Percentiles rank a stretch among this genome's conserved stretches.
These are phyloP conservation scores for Anastrepha obliqua DNA, from an alignment of 1,140 invertebrate genomes.

Conservation along the genomic window DNA sequence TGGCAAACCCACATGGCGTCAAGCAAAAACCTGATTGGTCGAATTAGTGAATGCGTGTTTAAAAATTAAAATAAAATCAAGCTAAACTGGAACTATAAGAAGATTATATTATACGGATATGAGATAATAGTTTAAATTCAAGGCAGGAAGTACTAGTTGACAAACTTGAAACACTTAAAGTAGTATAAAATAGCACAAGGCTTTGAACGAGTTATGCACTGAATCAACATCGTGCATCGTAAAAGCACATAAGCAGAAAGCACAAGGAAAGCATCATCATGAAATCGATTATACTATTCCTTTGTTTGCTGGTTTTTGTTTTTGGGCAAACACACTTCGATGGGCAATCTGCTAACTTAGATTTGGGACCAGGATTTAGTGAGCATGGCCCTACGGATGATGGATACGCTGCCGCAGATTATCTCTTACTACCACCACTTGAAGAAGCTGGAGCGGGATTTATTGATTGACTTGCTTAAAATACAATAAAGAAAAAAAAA, in stretches of 20 bases:
- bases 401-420: not conserved
- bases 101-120: not conserved
- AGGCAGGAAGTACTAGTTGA: not conserved
- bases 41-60: not conserved
- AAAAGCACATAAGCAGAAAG: not conserved
- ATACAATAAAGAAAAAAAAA: too few relatives aligned
- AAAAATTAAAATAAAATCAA: not conserved
- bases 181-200: slow-evolving; percentile 30
- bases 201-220: not conserved
- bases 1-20: too few relatives aligned
- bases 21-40: too few relatives aligned
- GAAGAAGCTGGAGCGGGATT: not conserved
- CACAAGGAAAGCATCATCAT: not conserved
- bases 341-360: not conserved
- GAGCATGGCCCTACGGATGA: not conserved
- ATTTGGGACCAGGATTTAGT: not conserved
- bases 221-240: not conserved
- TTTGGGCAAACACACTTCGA: not conserved
- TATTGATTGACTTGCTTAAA: not conserved
- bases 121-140: not conserved
- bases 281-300: not conserved
- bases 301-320: not conserved
- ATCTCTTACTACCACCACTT: not conserved
- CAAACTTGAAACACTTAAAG: not conserved
- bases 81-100: slow-evolving; percentile 14